phyloP scores from a whole-genome alignment of 2,888 invertebrate species.

The Tachystola acroxantha region DNA sequence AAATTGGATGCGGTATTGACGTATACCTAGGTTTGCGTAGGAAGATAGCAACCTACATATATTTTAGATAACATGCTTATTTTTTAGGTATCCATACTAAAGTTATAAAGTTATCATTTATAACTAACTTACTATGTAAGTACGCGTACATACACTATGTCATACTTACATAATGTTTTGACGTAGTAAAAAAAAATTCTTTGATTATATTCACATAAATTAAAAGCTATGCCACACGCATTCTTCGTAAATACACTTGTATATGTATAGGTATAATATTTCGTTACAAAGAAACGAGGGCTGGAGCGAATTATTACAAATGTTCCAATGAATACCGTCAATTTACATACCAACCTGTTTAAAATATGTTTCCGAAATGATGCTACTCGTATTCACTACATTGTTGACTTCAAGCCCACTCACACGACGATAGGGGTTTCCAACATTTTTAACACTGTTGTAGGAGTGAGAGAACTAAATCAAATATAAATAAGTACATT shows the following conservation, averaged over 20 bases:
- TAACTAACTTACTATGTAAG: too few species aligned
- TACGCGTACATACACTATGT: too few species aligned
- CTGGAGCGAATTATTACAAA: constrained; percentile 21
- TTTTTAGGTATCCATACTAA: too few species aligned
- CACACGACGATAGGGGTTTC: not conserved
- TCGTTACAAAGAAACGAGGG: constrained; percentile 5
- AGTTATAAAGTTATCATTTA: too few species aligned
- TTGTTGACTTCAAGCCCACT: constrained; percentile 1
- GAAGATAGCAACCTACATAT: too few species aligned
- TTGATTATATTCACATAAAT: constrained; percentile 24
- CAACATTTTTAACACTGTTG: too few species aligned
- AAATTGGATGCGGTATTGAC: constrained; percentile 18
- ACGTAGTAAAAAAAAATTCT: too few species aligned
- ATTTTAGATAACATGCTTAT: too few species aligned
- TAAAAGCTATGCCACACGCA: constrained; percentile 15
- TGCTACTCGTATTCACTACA: constrained; percentile 4
- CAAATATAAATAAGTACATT: too few species aligned
- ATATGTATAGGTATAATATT: constrained; percentile 6
- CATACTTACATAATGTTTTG: constrained; percentile 10
- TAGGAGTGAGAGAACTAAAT: too few species aligned
- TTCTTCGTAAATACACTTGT: constrained; percentile 3
- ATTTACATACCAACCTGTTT: constrained; percentile 22
- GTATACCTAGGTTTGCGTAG: constrained; percentile 2
- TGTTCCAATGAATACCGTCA: constrained; percentile 11
- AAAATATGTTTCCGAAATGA: constrained; percentile 25